Evolutionary conservation across 2,888 invertebrate species (phyloP).

Genomic region (Chymomyza caudatula): DNA sequence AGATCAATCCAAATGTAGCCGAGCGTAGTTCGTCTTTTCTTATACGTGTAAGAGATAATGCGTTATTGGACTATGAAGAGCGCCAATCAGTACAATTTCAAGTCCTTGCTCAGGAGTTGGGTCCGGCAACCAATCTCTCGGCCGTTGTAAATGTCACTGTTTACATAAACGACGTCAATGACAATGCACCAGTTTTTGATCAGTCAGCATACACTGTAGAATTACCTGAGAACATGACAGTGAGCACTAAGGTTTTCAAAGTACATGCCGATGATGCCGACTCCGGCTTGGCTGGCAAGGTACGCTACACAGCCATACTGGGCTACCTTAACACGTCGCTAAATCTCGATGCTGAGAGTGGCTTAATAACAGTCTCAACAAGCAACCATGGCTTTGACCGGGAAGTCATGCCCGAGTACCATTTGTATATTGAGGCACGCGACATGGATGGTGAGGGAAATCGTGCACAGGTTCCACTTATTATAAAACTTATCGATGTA

Average conservation of each 20-base stretch:
- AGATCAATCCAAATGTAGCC: slow-evolving; percentile 89
- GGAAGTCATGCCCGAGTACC: slow-evolving; percentile 87
- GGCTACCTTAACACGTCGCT: slow-evolving; percentile 89
- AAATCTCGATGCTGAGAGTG: slow-evolving; percentile 86
- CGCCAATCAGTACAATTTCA: slow-evolving; percentile 86
- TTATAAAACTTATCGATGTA: slow-evolving; percentile 86
- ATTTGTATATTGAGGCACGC: slow-evolving; percentile 90
- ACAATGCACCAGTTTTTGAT: slow-evolving; percentile 90
- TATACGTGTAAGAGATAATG: slow-evolving; percentile 89
- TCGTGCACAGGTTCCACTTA: slow-evolving; percentile 84
- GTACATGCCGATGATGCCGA: slow-evolving; percentile 90
- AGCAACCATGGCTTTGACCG: slow-evolving; percentile 89
- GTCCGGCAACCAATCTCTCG: slow-evolving; percentile 86
- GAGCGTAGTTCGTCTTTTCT: slow-evolving; percentile 88
- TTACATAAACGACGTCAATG: slow-evolving; percentile 90
- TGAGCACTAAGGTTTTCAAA: slow-evolving; percentile 85
- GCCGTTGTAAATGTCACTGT: slow-evolving; percentile 87
- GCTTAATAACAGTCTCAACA: slow-evolving; percentile 88
- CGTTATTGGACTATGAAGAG: slow-evolving; percentile 90
- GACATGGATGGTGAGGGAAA: slow-evolving; percentile 91
- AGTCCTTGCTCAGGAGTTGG: slow-evolving; percentile 89
- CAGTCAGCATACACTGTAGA: slow-evolving; percentile 86
- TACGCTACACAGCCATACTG: slow-evolving; percentile 87
- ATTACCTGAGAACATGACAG: slow-evolving; percentile 88
- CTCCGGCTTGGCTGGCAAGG: slow-evolving; percentile 85